Conservation (phyloP, 2,113 vertebrate species). For the Antechinus flavipes region DNA sequence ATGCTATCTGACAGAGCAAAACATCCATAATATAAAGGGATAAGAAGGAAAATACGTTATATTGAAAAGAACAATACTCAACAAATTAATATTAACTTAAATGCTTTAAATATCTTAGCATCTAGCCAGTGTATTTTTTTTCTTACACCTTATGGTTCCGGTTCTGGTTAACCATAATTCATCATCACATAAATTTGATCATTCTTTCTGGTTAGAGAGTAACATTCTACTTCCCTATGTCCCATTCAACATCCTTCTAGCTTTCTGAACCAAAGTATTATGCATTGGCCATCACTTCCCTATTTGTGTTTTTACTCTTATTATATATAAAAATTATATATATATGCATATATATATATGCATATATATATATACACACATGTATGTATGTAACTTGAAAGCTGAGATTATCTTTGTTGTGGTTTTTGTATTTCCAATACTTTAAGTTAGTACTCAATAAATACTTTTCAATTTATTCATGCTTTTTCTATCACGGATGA, state of each 20-base stretch:
- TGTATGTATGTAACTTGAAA: neutral
- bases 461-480: neutral
- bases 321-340: neutral
- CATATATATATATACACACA: no score
- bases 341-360: no score
- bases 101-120: neutral
- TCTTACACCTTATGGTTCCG: neutral
- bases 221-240: neutral
- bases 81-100: neutral
- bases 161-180: neutral
- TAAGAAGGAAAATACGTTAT: neutral
- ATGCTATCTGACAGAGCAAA: neutral
- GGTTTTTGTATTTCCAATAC: neutral
- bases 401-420: neutral
- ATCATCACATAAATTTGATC: neutral
- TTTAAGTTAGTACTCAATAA: neutral
- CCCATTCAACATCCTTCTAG: neutral
- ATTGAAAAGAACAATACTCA: neutral
- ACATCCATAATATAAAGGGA: neutral
- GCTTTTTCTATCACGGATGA: neutral
- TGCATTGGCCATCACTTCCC: neutral
- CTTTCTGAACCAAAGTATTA: neutral
- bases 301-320: neutral
- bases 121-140: neutral
- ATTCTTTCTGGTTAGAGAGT: neutral